These are phyloP conservation scores for Syncerus caffer DNA, from an alignment of 2,797 vertebrate genomes.

Conservation along the genomic window DNA sequence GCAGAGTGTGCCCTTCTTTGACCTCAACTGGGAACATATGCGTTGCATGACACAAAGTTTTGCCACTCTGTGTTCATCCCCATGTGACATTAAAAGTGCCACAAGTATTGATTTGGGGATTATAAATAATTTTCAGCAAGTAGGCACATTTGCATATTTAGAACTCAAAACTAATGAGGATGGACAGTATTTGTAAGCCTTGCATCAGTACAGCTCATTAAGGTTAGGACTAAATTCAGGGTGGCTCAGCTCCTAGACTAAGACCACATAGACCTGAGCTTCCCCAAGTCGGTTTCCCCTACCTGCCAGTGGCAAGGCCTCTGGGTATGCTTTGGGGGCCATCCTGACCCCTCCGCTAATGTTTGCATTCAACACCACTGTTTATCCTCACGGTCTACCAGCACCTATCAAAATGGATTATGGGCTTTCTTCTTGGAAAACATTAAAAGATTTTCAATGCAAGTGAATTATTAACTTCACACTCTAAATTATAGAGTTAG, in stretches of 20 bases:
- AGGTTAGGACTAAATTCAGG: not conserved
- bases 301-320: not conserved
- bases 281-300: not conserved
- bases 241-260: not conserved
- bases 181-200: not conserved
- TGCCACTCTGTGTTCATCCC: not conserved
- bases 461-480: not conserved
- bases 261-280: not conserved
- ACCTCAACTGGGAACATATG: not conserved
- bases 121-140: not conserved
- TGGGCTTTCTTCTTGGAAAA: not conserved
- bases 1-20: not conserved
- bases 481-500: not conserved
- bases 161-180: not conserved
- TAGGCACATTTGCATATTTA: not conserved
- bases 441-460: not conserved
- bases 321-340: not conserved
- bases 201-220: not conserved
- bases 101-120: not conserved
- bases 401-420: not conserved
- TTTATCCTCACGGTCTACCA: not conserved
- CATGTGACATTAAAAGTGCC: not conserved
- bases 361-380: not conserved
- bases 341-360: not conserved
- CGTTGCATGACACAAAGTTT: not conserved